Conservation (phyloP, 2,797 vertebrate genomes). For the Zonotrichia albicollis region DNA sequence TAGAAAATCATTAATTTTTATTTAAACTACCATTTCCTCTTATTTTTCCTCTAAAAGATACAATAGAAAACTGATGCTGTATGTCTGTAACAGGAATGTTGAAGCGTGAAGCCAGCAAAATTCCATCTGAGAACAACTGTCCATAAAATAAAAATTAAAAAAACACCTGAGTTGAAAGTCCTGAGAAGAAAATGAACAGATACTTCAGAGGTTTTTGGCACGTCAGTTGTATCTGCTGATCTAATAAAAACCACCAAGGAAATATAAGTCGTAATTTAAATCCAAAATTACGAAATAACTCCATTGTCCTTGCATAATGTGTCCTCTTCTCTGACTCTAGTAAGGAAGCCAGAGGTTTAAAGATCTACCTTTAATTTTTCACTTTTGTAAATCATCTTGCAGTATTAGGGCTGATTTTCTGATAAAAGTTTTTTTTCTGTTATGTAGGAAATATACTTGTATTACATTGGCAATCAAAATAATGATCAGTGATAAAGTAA, state of each 20-base stretch:
- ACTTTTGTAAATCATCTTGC: background rate
- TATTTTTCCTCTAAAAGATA: background rate
- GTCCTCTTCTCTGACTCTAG: background rate
- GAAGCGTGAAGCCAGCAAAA: background rate
- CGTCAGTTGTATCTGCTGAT: background rate
- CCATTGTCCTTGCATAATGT: background rate
- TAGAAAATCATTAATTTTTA: background rate
- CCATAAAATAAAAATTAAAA: background rate
- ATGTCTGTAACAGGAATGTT: background rate
- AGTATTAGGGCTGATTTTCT: background rate
- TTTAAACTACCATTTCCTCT: background rate
- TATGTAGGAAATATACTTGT: background rate
- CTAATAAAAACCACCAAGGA: background rate
- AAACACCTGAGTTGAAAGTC: background rate
- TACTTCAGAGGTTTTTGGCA: background rate
- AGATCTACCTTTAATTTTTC: background rate
- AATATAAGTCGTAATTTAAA: background rate
- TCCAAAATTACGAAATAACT: background rate
- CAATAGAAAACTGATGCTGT: background rate
- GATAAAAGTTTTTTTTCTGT: background rate
- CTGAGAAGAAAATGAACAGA: background rate
- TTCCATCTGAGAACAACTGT: background rate
- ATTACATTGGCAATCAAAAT: background rate
- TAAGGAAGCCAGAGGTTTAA: background rate
- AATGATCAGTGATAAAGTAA: background rate